These are phyloP conservation scores for Drosophila pegasa DNA, from an alignment of 2,888 invertebrate genomes.

Conservation along the genomic window DNA sequence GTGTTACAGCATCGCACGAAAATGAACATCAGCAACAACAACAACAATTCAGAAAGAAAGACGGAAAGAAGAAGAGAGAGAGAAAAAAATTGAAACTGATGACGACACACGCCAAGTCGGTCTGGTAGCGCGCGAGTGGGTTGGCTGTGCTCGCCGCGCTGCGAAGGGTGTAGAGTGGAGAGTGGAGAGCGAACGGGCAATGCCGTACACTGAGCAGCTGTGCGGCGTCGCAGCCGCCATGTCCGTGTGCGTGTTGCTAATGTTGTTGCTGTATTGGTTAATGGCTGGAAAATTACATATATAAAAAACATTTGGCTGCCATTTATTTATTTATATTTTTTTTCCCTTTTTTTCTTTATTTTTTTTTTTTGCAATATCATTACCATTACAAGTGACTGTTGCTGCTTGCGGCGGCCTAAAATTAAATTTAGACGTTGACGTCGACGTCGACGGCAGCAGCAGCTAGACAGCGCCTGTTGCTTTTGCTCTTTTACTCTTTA, in stretches of 20 bases:
- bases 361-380: slow-evolving; percentile 55
- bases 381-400: slow-evolving; percentile 46
- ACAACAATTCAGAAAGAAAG: slow-evolving; percentile 34
- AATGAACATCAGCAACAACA: slow-evolving; percentile 53
- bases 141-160: slow-evolving; percentile 5
- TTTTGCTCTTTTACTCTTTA: slow-evolving; percentile 41
- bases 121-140: slow-evolving; percentile 37
- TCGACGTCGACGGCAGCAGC: slow-evolving; percentile 1
- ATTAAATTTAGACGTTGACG: slow-evolving; percentile 33
- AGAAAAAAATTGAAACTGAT: slow-evolving; percentile 67
- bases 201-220: slow-evolving; percentile 39
- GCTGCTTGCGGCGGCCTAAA: slow-evolving; percentile 21
- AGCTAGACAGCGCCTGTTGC: slow-evolving; percentile 57
- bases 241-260: slow-evolving; percentile 53
- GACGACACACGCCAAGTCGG: slow-evolving; percentile 66
- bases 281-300: slow-evolving; percentile 72
- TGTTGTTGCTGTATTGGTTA: slow-evolving; percentile 57
- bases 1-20: slow-evolving; percentile 83
- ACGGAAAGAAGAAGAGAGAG: slow-evolving; percentile 1
- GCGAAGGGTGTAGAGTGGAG: neutral
- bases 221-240: slow-evolving; percentile 28
- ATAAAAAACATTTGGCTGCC: slow-evolving; percentile 38
- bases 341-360: neutral
- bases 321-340: slow-evolving; percentile 21
- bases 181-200: slow-evolving; percentile 1